phyloP scores from a whole-genome alignment of 2,113 vertebrate species.

The Cercocebus atys region DNA sequence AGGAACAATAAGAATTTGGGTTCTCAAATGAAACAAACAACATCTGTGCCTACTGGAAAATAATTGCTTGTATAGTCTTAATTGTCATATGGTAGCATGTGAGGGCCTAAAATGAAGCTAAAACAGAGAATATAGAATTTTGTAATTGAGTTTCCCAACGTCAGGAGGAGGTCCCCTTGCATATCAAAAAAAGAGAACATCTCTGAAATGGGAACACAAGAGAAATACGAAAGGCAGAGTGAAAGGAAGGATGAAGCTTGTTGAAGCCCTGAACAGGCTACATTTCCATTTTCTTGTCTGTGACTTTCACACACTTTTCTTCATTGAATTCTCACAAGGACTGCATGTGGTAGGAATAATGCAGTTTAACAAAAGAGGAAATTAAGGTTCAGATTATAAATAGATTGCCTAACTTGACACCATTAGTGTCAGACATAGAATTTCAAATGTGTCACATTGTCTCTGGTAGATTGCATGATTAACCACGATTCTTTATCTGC shows the following conservation, averaged over 20 bases:
- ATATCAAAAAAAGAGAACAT: not conserved
- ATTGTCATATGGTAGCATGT: conserved; percentile 24
- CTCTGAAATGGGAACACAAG: not conserved
- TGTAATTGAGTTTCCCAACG: not conserved
- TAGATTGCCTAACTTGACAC: not conserved
- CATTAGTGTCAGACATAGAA: not conserved
- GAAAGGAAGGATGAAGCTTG: not conserved
- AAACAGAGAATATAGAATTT: not conserved
- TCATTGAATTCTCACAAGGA: not conserved
- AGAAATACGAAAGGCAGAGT: not conserved
- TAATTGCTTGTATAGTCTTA: conserved; percentile 37
- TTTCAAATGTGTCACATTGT: not conserved
- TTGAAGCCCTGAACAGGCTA: not conserved
- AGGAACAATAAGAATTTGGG: conserved; percentile 39
- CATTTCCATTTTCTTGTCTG: not conserved
- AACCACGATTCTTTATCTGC: not conserved
- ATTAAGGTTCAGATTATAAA: not conserved
- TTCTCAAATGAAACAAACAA: conserved; percentile 68
- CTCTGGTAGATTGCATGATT: not conserved
- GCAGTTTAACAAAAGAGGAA: not conserved
- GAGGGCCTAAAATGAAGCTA: not conserved
- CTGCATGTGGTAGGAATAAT: not conserved
- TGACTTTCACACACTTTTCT: not conserved
- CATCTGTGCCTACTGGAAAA: conserved; percentile 65
- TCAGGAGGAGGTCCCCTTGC: not conserved